Percentiles rank a stretch among this genome's conserved stretches.
Evolutionary conservation across 2,888 invertebrate species (phyloP).

Genomic region (Cheilosia soror): DNA sequence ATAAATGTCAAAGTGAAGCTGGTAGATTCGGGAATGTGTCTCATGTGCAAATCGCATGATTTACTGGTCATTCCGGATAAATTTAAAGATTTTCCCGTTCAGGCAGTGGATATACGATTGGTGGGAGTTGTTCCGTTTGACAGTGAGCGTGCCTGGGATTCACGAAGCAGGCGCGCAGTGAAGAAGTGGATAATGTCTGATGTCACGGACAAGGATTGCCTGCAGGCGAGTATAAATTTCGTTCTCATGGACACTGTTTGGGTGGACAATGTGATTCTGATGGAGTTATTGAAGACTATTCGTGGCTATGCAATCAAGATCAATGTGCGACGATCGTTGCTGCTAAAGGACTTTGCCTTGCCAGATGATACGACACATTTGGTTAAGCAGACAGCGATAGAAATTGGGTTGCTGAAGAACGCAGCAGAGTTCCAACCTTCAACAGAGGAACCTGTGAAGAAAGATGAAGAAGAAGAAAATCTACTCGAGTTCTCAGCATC

Average conservation of each 20-base stretch:
- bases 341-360: slow-evolving; percentile 75
- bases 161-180: slow-evolving; percentile 82
- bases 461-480: slow-evolving; percentile 23
- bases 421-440: background rate
- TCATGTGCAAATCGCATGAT: slow-evolving; percentile 80
- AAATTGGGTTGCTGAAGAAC: slow-evolving; percentile 25
- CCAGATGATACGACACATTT: slow-evolving; percentile 32
- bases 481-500: slow-evolving; percentile 53
- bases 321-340: slow-evolving; percentile 76
- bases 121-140: slow-evolving; percentile 85
- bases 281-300: slow-evolving; percentile 77
- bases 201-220: slow-evolving; percentile 78
- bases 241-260: slow-evolving; percentile 78
- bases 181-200: slow-evolving; percentile 81
- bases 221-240: slow-evolving; percentile 79
- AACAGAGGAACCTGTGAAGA: background rate
- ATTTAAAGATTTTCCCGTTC: slow-evolving; percentile 84
- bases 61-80: slow-evolving; percentile 84
- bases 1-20: slow-evolving; percentile 83
- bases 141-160: slow-evolving; percentile 85
- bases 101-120: slow-evolving; percentile 85
- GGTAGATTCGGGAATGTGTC: slow-evolving; percentile 86
- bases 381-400: slow-evolving; percentile 41
- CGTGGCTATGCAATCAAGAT: slow-evolving; percentile 57
- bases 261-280: slow-evolving; percentile 79